A percentile compares a stretch with the other conserved stretches of the same genome.
These are phyloP conservation scores for Siphlonurus alternatus DNA, from an alignment of 2,888 invertebrate species.

Conservation along the genomic window DNA sequence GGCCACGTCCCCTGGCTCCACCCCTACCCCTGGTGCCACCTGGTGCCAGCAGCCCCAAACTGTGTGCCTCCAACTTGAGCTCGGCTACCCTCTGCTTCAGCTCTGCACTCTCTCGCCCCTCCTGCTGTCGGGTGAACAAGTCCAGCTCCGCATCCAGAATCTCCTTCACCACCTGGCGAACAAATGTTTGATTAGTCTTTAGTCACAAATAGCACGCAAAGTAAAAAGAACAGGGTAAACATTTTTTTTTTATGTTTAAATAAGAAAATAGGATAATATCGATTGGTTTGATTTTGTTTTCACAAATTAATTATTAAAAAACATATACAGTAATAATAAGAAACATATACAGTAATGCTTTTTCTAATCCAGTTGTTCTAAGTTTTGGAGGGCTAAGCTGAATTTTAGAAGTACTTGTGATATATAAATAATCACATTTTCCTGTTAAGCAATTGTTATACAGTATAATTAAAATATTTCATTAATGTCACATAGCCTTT, in stretches of 20 bases:
- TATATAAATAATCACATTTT: too few relatives aligned
- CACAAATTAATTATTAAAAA: not conserved
- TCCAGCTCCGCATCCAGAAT: slow-evolving; percentile 83
- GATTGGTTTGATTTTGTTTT: not conserved
- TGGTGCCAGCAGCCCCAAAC: slow-evolving; percentile 19
- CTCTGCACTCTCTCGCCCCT: slow-evolving; percentile 72
- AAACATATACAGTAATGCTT: too few relatives aligned
- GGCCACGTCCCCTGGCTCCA: slow-evolving; percentile 24
- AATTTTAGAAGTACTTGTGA: too few relatives aligned
- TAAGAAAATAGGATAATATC: not conserved
- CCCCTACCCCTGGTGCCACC: not conserved
- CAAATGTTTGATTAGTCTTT: too few relatives aligned
- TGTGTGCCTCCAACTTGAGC: slow-evolving; percentile 34
- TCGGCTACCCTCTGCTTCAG: slow-evolving; percentile 61
- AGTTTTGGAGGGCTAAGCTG: too few relatives aligned
- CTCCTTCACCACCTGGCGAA: slow-evolving; percentile 51
- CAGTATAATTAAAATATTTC: too few relatives aligned
- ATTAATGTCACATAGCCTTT: too few relatives aligned
- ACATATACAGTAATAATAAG: too few relatives aligned
- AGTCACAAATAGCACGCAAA: too few relatives aligned
- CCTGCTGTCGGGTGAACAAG: slow-evolving; percentile 73
- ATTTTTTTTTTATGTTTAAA: not conserved
- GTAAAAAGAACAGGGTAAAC: not conserved
- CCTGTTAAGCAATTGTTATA: too few relatives aligned
- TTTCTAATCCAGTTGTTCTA: too few relatives aligned